Percentiles rank a stretch among this genome's conserved stretches.
phyloP scores from a whole-genome alignment of 2,113 vertebrate genomes.

The Tragelaphus scriptus region DNA sequence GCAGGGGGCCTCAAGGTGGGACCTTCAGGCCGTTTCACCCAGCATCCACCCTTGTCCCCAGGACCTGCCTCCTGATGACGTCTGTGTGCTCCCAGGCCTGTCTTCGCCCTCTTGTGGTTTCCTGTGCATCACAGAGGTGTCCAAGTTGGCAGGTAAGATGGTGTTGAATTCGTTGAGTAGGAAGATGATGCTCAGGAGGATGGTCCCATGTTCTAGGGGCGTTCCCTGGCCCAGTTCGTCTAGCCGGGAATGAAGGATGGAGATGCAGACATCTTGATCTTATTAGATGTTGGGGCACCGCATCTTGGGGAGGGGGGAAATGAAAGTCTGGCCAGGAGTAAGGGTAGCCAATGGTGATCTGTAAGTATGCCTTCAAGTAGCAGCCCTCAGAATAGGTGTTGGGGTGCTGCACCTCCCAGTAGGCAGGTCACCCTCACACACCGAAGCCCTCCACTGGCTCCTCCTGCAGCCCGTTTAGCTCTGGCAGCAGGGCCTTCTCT shows the following conservation, averaged over 20 bases:
- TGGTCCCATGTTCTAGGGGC: conserved; percentile 91
- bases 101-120: conserved; percentile 79
- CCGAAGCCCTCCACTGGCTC: conserved; percentile 93
- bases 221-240: conserved; percentile 78
- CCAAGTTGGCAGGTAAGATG: conserved; percentile 88
- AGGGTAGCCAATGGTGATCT: conserved; percentile 90
- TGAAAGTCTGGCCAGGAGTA: conserved; percentile 90
- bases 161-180: conserved; percentile 92
- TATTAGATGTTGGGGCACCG: conserved; percentile 94
- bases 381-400: conserved; percentile 89
- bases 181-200: conserved; percentile 82
- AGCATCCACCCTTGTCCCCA: neutral
- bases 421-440: conserved; percentile 87
- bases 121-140: conserved; percentile 88
- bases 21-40: neutral
- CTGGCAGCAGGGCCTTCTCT: conserved; percentile 88
- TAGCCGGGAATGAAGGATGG: conserved; percentile 86
- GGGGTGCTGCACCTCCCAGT: conserved; percentile 90
- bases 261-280: conserved; percentile 91
- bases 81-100: too few species aligned
- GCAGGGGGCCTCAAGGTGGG: conserved; percentile 84
- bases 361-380: conserved; percentile 91
- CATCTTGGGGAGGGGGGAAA: conserved; percentile 90
- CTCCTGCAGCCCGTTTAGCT: conserved; percentile 90
- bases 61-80: neutral